phyloP scores from a whole-genome alignment of 2,888 invertebrate genomes.

The Steinernema carpocapsae region DNA sequence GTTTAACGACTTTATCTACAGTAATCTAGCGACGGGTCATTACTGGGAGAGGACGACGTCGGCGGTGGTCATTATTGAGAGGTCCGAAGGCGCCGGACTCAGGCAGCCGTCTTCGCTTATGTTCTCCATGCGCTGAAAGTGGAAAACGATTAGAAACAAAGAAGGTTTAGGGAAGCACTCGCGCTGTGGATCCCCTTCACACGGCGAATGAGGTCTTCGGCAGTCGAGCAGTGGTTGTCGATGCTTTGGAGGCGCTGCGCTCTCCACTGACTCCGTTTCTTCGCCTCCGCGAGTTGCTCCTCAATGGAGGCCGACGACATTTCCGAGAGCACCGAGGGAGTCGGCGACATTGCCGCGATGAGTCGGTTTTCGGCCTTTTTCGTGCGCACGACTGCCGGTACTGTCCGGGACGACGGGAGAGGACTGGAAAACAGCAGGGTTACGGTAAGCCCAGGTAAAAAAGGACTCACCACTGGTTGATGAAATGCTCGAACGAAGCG shows the following conservation, averaged over 20 bases:
- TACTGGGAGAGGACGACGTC: not conserved
- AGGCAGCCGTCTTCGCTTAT: constrained; percentile 13
- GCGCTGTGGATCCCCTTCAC: not conserved
- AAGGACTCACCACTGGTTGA: constrained; percentile 38
- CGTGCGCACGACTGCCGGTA: constrained; percentile 46
- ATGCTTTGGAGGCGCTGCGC: constrained; percentile 5
- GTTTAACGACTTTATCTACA: constrained; percentile 10
- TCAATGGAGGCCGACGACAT: not conserved
- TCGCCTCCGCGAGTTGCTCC: constrained; percentile 1
- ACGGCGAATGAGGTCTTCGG: not conserved
- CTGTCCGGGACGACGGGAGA: not conserved
- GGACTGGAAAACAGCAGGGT: no score
- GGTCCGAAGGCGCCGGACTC: not conserved
- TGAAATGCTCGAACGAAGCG: constrained; percentile 10
- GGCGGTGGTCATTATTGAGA: not conserved
- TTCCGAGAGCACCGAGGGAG: constrained; percentile 1
- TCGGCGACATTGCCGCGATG: constrained; percentile 12
- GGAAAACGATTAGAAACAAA: not conserved
- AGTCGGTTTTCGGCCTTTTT: constrained; percentile 44
- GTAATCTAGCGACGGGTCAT: not conserved
- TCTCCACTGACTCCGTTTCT: constrained; percentile 9
- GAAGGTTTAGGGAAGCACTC: not conserved
- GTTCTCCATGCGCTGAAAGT: constrained; percentile 29
- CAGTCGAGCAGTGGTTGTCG: not conserved
- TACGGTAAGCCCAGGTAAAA: no score